Percentiles rank a stretch among this genome's conserved stretches.
Evolutionary conservation across 2,888 invertebrate species (phyloP).

Genomic region (Drosophila maculinotata): DNA sequence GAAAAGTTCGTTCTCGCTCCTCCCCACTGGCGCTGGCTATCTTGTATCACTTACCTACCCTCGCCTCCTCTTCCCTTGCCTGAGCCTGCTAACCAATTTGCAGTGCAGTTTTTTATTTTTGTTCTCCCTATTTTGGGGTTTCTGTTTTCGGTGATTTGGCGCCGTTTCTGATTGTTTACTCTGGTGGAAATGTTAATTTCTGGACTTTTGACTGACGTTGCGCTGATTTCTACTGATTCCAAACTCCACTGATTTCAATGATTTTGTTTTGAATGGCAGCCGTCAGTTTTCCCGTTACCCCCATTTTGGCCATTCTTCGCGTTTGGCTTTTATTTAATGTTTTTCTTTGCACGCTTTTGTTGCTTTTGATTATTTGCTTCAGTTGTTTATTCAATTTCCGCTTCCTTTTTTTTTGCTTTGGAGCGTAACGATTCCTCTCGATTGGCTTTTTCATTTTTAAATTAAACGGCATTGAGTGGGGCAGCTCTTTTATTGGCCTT

Average conservation of each 20-base stretch:
- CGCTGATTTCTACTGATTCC: slow-evolving; percentile 41
- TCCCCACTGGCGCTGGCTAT: slow-evolving; percentile 10
- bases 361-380: slow-evolving; percentile 72
- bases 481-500: slow-evolving; percentile 18
- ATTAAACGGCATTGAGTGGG: slow-evolving; percentile 30
- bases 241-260: slow-evolving; percentile 65
- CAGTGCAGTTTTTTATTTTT: slow-evolving; percentile 50
- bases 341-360: slow-evolving; percentile 44
- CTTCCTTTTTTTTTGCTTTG: slow-evolving; percentile 25
- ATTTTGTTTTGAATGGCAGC: slow-evolving; percentile 63
- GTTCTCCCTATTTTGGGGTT: slow-evolving; percentile 16
- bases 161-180: slow-evolving; percentile 71
- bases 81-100: slow-evolving; percentile 55
- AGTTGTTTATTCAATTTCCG: slow-evolving; percentile 77
- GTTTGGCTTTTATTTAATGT: slow-evolving; percentile 36
- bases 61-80: not conserved
- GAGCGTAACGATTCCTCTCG: slow-evolving; percentile 38
- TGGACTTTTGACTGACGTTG: slow-evolving; percentile 75
- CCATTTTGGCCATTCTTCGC: slow-evolving; percentile 6
- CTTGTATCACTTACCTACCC: slow-evolving; percentile 22
- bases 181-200: slow-evolving; percentile 78
- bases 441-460: slow-evolving; percentile 64
- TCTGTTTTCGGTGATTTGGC: slow-evolving; percentile 56
- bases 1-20: slow-evolving; percentile 16
- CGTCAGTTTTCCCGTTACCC: slow-evolving; percentile 41